A percentile compares a stretch with the other conserved stretches of the same genome.
These are phyloP conservation scores for Hybognathus amarus DNA, from an alignment of 2,797 vertebrate genomes.

Conservation along the genomic window DNA sequence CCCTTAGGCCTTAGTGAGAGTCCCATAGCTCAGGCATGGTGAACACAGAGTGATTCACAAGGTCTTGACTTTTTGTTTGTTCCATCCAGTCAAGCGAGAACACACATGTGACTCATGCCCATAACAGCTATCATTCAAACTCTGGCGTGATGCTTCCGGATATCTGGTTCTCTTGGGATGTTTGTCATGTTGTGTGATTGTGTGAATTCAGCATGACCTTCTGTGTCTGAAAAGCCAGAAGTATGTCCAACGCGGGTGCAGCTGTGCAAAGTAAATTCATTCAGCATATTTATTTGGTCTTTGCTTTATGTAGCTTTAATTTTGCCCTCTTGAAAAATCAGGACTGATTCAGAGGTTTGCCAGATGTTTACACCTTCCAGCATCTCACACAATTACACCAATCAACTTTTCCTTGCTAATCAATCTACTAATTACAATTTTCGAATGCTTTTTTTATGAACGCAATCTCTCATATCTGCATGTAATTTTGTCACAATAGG, in stretches of 20 bases:
- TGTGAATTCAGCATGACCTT: conserved; percentile 13
- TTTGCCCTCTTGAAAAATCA: conserved; percentile 22
- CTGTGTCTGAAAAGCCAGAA: conserved; percentile 2
- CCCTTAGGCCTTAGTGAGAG: not conserved
- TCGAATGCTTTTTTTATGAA: not conserved
- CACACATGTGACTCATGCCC: conserved; percentile 18
- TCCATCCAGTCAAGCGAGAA: conserved; percentile 15
- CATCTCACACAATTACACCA: conserved; percentile 18
- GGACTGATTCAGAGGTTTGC: conserved; percentile 9
- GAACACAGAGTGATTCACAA: conserved; percentile 1
- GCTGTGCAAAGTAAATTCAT: conserved; percentile 4
- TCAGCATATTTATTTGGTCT: conserved; percentile 10
- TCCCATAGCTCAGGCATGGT: not conserved
- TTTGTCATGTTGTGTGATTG: conserved; percentile 1
- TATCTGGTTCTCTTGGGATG: conserved; percentile 25
- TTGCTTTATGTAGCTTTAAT: conserved; percentile 2
- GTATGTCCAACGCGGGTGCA: not conserved
- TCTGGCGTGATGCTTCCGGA: not conserved
- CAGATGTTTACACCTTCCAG: conserved; percentile 8
- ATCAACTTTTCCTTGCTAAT: not conserved
- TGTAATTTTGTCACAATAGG: not conserved
- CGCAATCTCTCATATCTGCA: not conserved
- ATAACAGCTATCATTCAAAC: conserved; percentile 30
- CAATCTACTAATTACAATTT: not conserved
- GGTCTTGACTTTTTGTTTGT: conserved; percentile 30